Base-by-base conservation (phyloP, 2,888 invertebrate species). In the Bruchidius siliquastri region DNA sequence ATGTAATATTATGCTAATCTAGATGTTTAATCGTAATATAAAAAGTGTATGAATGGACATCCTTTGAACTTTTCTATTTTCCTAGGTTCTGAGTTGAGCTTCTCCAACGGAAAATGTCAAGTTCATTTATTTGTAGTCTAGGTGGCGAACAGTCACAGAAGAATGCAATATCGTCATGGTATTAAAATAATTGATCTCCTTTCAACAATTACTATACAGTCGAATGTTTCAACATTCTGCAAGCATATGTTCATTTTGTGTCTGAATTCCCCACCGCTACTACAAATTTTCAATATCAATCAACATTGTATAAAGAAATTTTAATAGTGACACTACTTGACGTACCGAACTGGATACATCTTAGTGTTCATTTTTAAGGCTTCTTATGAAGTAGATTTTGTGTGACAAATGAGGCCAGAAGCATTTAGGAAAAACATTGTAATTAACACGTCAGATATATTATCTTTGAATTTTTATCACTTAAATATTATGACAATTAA, bases 381-480 rank as follows among this genome's bases (percentile, higher is more conserved):
- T 69, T 69, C 69, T 69, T 22, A 69, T 69, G 69, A 74, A 67
- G 66, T 71, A 70, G 49, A 69, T 72, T 69, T 74, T 69, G 73
- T 69, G 68, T 74, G 77, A 75, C 73, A 73, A 74, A 81, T 80
- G 80, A 83, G 82, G 82, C 82, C 82, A 81, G 82, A 82, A 81
- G 82, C 82, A 83, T 81, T 82, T 83, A 80, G 78, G 81, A 80
- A 81, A 81, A 80, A 78, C 74, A 76, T 77, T 77, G 79, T 81
- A 80, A 81, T 79, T 76, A 81, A 82, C 80, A 83, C 81, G 85
- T 85, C 82, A 85, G 85, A 84, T 84, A 83, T 84, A 83, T 83
- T 82, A 82, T 82, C 81, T 83, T 83, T 83, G 80, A 78, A 84
- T 85, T 86, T 85, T 85, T 84, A 86, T 84, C 85, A 85, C 84